Conservation (phyloP, 2,888 invertebrate species). For the Rhorus exstirpatorius region DNA sequence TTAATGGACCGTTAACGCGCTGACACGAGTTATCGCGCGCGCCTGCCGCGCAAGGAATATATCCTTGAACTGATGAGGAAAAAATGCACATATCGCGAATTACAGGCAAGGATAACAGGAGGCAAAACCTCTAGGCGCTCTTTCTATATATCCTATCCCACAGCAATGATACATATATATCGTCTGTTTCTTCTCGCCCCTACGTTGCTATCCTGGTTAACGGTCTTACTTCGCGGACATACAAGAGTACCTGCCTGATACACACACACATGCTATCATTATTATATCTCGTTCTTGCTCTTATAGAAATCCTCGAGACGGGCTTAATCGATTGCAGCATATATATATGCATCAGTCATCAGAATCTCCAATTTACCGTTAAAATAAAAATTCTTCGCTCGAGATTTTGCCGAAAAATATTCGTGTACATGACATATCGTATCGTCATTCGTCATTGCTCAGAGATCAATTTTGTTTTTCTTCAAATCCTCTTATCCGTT, state of each 20-base stretch:
- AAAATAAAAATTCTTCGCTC: background rate
- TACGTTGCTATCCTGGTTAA: constrained; percentile 34
- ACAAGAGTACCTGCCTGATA: constrained; percentile 17
- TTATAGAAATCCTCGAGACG: background rate
- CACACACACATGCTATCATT: constrained; percentile 26
- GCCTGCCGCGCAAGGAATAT: constrained; percentile 58
- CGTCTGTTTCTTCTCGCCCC: background rate
- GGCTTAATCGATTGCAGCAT: constrained; percentile 29
- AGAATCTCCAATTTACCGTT: background rate
- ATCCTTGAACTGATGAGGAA: constrained; percentile 75
- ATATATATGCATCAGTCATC: background rate
- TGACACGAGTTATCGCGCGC: constrained; percentile 72
- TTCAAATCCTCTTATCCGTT: no score
- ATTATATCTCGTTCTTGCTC: constrained; percentile 40
- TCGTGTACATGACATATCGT: no score
- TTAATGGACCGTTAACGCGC: constrained; percentile 77
- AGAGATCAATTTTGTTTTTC: no score
- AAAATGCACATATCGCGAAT: constrained; percentile 72
- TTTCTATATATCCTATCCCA: constrained; percentile 31
- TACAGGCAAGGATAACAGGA: constrained; percentile 77
- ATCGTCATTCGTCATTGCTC: no score
- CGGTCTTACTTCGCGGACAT: constrained; percentile 43
- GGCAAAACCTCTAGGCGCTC: constrained; percentile 47
- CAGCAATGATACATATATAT: constrained; percentile 5
- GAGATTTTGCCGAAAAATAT: background rate